Evolutionary conservation across 2,888 invertebrate species (phyloP), one percentile per base, ranked within the genome.

Genomic region (Melangyna quadrimaculata): DNA sequence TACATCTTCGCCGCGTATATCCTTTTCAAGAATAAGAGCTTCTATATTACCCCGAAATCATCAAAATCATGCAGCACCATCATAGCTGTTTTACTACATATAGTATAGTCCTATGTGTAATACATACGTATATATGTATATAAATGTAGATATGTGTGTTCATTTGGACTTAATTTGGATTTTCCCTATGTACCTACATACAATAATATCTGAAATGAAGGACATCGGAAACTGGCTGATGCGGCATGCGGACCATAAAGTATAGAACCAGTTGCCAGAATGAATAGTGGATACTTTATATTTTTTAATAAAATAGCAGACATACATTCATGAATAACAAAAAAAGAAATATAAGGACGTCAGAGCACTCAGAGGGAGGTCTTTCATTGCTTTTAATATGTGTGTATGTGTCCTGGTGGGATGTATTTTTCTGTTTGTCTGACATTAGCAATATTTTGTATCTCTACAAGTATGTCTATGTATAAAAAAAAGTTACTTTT

Each of bases 151-250:
- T 51, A 19, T 59, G 57, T 71, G 71, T 63, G 61, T 80, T 69
- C 80, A 77, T 80, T 67, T 77, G 75, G 80, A 80, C 75, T 71
- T 72, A 24, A 67, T 48, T 72, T 55, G 59, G 55, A 72, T 75
- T 79, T 63, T 79, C 40, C 37, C 40, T 40, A 24, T n/a, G n/a
- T n/a, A n/a, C n/a, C n/a, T n/a, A n/a, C n/a, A n/a, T 40, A 72
- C 65, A 74, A 51, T 24, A 67, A 37, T 59, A 37, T 65, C 37
- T 35, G 19, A 32, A 70, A 40, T 70, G 65, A 78, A 74, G 73
- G 70, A 78, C 65, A 65, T 29, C 53, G 35, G 67, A 59, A 32
- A 29, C 70, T 14, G 43, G 48, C 37, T n/a, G 67, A 51, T 67
- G 51, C 14, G 51, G 35, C 14, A 35, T 17, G 65, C 29, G 35